These are phyloP conservation scores for Ennomos erosarius DNA, from an alignment of 2,888 invertebrate genomes.

Conservation along the genomic window DNA sequence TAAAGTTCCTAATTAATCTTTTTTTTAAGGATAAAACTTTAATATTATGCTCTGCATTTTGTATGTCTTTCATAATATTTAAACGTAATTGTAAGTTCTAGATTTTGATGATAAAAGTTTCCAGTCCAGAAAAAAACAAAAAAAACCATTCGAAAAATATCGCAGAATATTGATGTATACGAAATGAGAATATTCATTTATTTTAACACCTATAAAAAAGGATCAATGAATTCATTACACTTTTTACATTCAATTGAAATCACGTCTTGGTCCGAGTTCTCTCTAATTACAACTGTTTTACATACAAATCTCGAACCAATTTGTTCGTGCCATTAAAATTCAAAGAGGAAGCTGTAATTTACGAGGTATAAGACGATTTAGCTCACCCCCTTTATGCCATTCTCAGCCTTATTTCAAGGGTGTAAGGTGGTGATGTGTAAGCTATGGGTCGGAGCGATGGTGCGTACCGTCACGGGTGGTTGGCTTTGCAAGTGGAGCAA, in stretches of 20 bases:
- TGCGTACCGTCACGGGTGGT: conserved; percentile 74
- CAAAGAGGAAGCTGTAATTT: conserved; percentile 57
- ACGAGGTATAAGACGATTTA: conserved; percentile 27
- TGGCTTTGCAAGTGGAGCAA: conserved; percentile 74
- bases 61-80: too few species aligned
- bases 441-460: conserved; percentile 53
- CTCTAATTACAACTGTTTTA: conserved; percentile 40
- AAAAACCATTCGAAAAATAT: too few species aligned
- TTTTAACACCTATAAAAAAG: background rate
- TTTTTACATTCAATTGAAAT: background rate
- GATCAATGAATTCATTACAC: background rate
- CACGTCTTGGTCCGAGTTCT: background rate
- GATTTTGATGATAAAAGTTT: too few species aligned
- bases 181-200: too few species aligned
- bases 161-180: too few species aligned
- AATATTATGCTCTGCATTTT: too few species aligned
- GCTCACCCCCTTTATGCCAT: conserved; percentile 15
- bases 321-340: conserved; percentile 41
- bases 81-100: too few species aligned
- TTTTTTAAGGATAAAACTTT: too few species aligned
- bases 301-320: conserved; percentile 44
- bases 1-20: too few species aligned
- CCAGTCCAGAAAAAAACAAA: too few species aligned
- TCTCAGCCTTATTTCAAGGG: conserved; percentile 20
- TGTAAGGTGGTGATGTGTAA: conserved; percentile 24